Percentiles rank a stretch among this genome's conserved stretches.
These are phyloP conservation scores for Drosophila hamatofila DNA, from an alignment of 2,888 invertebrate species.

Conservation along the genomic window DNA sequence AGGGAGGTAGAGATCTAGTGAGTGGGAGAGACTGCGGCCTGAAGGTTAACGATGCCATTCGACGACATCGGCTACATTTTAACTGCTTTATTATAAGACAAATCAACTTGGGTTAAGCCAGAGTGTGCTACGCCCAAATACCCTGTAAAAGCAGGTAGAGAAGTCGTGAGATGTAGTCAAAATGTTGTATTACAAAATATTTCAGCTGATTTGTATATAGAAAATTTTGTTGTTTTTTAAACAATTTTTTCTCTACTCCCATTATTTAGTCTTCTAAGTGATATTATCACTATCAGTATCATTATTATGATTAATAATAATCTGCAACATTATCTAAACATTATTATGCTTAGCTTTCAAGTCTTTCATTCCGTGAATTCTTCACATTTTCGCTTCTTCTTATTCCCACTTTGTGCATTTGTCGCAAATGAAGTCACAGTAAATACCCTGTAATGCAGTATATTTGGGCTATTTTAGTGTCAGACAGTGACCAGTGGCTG, in stretches of 20 bases:
- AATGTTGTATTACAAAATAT: too few relatives aligned
- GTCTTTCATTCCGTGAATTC: background rate
- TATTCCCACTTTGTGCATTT: background rate
- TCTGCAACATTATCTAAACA: background rate
- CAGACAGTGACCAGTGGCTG: constrained; percentile 18
- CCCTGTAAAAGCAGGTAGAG: constrained; percentile 1
- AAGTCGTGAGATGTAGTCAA: too few relatives aligned
- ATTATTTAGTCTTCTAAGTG: background rate
- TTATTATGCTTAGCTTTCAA: background rate
- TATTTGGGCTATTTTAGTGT: constrained; percentile 12
- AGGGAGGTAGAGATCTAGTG: too few relatives aligned
- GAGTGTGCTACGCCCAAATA: constrained; percentile 1
- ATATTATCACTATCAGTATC: background rate
- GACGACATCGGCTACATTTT: constrained; percentile 59
- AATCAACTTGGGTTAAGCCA: background rate
- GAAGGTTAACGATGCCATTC: constrained; percentile 51
- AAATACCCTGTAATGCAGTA: background rate
- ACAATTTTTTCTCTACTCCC: background rate
- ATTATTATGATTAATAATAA: background rate
- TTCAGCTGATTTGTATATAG: too few relatives aligned
- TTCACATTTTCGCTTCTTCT: background rate
- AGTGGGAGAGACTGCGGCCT: constrained; percentile 23
- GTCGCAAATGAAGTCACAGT: background rate
- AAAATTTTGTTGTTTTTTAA: background rate
- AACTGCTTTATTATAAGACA: constrained; percentile 73